Conservation (phyloP, 1,140 invertebrate genomes). For the Planococcus citri region DNA sequence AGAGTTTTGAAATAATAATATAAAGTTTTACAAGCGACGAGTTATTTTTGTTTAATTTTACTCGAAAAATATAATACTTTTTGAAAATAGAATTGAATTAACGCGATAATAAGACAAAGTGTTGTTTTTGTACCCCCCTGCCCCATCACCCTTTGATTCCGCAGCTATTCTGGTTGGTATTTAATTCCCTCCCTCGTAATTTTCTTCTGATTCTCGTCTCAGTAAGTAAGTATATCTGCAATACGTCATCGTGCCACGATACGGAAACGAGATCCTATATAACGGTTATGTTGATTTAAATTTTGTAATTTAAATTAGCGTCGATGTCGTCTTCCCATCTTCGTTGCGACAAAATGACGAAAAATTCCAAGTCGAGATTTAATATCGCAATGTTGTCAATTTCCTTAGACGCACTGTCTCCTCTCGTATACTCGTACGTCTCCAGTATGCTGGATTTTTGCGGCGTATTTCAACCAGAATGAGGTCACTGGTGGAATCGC, state of each 20-base stretch:
- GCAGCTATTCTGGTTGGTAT: too few species aligned
- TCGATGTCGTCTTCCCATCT: too few species aligned
- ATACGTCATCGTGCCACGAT: not conserved
- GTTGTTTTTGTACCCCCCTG: not conserved
- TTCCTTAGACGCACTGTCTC: too few species aligned
- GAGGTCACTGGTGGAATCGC: too few species aligned
- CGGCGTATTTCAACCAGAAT: too few species aligned
- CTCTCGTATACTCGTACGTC: too few species aligned
- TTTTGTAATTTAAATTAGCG: conserved; percentile 1
- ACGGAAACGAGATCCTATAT: too few species aligned
- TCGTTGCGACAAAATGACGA: not conserved
- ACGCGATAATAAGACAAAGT: not conserved
- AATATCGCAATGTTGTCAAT: not conserved
- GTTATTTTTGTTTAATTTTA: conserved; percentile 8
- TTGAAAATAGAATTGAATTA: not conserved
- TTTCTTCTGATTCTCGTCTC: not conserved
- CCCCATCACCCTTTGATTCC: too few species aligned
- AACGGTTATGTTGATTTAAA: conserved; percentile 4
- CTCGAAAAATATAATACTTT: not conserved
- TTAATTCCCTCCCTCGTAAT: too few species aligned
- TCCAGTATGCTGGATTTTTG: too few species aligned
- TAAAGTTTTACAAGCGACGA: not conserved
- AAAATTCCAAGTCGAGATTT: not conserved
- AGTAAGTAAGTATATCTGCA: not conserved
- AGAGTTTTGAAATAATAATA: not conserved